Percentiles rank a stretch among this genome's conserved stretches.
Conservation (phyloP, 2,888 invertebrate genomes). For the Girardia tigrina region DNA sequence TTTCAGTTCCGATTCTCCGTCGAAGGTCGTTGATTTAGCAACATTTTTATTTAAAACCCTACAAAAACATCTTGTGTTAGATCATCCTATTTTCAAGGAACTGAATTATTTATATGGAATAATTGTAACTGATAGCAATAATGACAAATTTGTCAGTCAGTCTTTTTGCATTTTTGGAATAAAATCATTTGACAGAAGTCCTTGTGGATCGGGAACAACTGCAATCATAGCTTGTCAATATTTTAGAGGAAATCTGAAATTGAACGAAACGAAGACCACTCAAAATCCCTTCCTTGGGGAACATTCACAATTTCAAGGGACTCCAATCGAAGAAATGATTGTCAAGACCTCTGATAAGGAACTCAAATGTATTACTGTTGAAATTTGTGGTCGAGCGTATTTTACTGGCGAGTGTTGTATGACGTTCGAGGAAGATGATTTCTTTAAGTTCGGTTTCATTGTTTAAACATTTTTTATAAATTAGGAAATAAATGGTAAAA, state of each 20-base stretch:
- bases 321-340: neutral
- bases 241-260: neutral
- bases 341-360: neutral
- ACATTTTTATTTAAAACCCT: neutral
- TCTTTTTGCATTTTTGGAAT: slow-evolving; percentile 49
- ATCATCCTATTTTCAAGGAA: slow-evolving; percentile 39
- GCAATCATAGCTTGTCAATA: slow-evolving; percentile 43
- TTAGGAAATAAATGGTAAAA: too few species aligned
- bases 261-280: neutral
- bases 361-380: neutral
- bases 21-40: slow-evolving; percentile 40
- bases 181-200: slow-evolving; percentile 49
- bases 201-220: slow-evolving; percentile 49
- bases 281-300: neutral
- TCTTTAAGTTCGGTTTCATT: neutral
- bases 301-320: neutral
- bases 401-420: neutral
- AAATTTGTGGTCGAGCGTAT: neutral
- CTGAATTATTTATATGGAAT: slow-evolving; percentile 41
- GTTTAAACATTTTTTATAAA: neutral
- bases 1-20: slow-evolving; percentile 36
- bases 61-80: neutral
- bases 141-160: slow-evolving; percentile 41
- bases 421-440: neutral
- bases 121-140: slow-evolving; percentile 40